These are phyloP conservation scores for Hanleya hanleyi DNA, from an alignment of 2,888 invertebrate species.

Conservation along the genomic window DNA sequence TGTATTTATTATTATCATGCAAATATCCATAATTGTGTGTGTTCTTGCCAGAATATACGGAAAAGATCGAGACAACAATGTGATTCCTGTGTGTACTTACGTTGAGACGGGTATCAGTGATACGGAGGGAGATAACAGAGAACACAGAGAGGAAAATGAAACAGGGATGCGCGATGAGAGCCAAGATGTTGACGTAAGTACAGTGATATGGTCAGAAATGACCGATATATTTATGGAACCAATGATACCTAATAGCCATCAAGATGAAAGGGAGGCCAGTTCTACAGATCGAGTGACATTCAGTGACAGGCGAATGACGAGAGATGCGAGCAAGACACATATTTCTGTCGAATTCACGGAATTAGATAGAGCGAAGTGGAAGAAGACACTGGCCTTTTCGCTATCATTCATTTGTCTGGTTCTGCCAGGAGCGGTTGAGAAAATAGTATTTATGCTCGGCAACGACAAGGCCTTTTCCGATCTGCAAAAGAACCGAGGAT, in stretches of 20 bases:
- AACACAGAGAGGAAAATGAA: no score
- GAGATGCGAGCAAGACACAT: no score
- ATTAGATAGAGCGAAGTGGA: no score
- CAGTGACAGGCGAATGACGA: no score
- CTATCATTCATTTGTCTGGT: neutral
- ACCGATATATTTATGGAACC: neutral
- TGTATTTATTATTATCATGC: constrained; percentile 45
- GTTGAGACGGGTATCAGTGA: no score
- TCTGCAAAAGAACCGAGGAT: neutral
- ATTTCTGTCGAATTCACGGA: no score
- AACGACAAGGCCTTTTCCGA: neutral
- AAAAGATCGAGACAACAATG: neutral
- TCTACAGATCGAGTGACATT: no score
- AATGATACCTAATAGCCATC: no score
- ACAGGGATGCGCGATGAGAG: no score
- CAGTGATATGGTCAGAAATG: neutral
- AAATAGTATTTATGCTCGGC: neutral
- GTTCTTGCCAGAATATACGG: neutral
- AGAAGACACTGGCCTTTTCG: neutral
- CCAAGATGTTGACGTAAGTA: neutral
- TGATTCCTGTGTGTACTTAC: no score
- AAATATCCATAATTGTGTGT: constrained; percentile 31
- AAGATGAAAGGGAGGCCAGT: no score
- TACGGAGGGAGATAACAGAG: no score
- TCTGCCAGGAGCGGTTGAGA: neutral